Percentiles rank a stretch among this genome's conserved stretches.
Evolutionary conservation across 2,113 vertebrate species (phyloP).

Genomic region (Rhabdomys dilectus): DNA sequence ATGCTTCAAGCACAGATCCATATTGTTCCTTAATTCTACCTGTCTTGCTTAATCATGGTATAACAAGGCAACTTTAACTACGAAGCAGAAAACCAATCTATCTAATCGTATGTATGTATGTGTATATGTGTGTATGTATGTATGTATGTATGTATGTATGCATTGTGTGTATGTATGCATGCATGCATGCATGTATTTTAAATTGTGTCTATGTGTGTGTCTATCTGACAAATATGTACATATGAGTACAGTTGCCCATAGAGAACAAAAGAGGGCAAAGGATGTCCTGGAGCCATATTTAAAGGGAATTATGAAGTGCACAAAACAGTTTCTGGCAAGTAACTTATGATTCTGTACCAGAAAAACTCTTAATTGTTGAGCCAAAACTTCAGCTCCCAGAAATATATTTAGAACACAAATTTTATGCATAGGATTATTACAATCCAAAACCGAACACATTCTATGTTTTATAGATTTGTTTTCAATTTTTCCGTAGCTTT

Average conservation of each 20-base stretch:
- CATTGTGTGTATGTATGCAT: neutral
- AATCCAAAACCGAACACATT: neutral
- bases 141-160: neutral
- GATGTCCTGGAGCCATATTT: neutral
- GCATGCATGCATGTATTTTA: neutral
- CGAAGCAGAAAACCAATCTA: neutral
- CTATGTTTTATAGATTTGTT: slow-evolving; percentile 37
- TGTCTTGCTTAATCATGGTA: neutral
- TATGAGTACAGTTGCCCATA: neutral
- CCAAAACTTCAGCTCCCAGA: neutral
- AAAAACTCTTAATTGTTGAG: neutral
- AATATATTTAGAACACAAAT: slow-evolving; percentile 16
- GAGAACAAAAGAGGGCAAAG: neutral
- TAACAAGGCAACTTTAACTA: neutral
- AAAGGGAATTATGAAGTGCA: neutral
- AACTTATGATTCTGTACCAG: neutral
- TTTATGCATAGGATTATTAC: neutral
- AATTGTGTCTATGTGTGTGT: neutral
- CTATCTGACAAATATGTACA: neutral
- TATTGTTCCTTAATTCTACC: neutral
- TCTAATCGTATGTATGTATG: neutral
- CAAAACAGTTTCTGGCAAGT: neutral
- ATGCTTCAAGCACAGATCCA: neutral
- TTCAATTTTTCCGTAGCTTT: slow-evolving; percentile 47
- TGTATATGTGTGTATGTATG: neutral